A percentile compares a stretch with the other conserved stretches of the same genome.
Evolutionary conservation across 2,888 invertebrate genomes (phyloP).

Genomic region (Blastobasis adustella): DNA sequence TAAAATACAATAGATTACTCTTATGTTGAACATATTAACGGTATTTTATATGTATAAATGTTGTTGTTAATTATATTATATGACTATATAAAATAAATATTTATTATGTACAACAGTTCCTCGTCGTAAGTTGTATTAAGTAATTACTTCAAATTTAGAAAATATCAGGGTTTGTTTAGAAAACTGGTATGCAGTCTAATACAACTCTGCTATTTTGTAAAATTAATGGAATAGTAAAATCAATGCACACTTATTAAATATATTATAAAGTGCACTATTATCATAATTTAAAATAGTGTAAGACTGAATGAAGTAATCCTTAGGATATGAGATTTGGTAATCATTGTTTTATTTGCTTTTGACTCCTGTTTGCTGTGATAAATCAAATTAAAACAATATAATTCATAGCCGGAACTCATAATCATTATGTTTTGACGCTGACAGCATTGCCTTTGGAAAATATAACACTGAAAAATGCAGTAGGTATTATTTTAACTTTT

Average conservation of each 20-base stretch:
- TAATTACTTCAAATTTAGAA: too few species aligned
- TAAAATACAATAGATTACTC: slow-evolving; percentile 26
- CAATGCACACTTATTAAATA: slow-evolving; percentile 51
- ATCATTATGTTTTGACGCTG: background rate
- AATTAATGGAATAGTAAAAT: slow-evolving; percentile 24
- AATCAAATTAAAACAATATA: too few species aligned
- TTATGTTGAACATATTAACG: slow-evolving; percentile 38
- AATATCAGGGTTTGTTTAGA: too few species aligned
- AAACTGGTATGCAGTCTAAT: too few species aligned
- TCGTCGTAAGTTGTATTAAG: slow-evolving; percentile 26
- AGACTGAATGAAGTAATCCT: slow-evolving; percentile 58
- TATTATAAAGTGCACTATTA: slow-evolving; percentile 61
- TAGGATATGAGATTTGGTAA: slow-evolving; percentile 25
- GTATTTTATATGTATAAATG: slow-evolving; percentile 48
- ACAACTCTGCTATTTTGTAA: too few species aligned
- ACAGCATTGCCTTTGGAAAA: background rate
- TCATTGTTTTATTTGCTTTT: slow-evolving; percentile 38
- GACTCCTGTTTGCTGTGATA: slow-evolving; percentile 59
- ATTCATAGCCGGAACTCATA: background rate
- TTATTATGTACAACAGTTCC: slow-evolving; percentile 57
- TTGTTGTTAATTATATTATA: slow-evolving; percentile 52
- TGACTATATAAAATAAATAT: slow-evolving; percentile 27
- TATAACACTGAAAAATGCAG: background rate
- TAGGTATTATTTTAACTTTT: background rate
- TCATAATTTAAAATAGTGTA: slow-evolving; percentile 55